Conservation (phyloP, 2,113 vertebrate genomes). For the Phyllostomus hastatus region DNA sequence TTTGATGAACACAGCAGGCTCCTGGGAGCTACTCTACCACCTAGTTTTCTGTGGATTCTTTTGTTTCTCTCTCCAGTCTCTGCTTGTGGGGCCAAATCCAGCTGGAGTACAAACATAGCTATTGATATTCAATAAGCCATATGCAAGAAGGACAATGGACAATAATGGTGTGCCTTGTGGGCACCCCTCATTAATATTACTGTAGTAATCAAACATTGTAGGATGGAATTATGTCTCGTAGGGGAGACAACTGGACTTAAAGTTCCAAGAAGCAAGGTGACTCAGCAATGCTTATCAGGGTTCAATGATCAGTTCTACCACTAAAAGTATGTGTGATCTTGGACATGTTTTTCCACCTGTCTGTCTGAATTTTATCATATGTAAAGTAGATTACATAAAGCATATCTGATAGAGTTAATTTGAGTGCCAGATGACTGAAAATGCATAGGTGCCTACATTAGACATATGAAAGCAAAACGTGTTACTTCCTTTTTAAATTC, state of each 20-base stretch:
- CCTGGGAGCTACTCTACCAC: neutral
- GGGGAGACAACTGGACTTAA: neutral
- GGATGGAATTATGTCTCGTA: neutral
- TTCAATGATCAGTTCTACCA: neutral
- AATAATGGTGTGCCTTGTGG: neutral
- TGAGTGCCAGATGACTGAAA: neutral
- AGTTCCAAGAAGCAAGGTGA: neutral
- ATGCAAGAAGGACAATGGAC: neutral
- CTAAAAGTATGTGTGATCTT: neutral
- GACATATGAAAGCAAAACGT: neutral
- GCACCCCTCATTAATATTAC: neutral
- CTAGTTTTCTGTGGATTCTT: neutral
- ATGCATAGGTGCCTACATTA: neutral
- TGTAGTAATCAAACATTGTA: neutral
- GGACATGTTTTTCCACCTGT: neutral
- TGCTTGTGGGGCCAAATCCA: neutral
- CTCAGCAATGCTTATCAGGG: neutral
- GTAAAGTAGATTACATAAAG: neutral
- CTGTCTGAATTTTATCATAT: neutral
- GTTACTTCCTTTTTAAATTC: neutral
- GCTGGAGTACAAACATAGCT: neutral
- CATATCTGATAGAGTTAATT: neutral
- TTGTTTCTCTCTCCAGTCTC: neutral
- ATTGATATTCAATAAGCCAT: neutral
- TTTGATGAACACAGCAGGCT: neutral